Evolutionary conservation across 2,888 invertebrate genomes (phyloP).

Genomic region (Rotaria macrura): DNA sequence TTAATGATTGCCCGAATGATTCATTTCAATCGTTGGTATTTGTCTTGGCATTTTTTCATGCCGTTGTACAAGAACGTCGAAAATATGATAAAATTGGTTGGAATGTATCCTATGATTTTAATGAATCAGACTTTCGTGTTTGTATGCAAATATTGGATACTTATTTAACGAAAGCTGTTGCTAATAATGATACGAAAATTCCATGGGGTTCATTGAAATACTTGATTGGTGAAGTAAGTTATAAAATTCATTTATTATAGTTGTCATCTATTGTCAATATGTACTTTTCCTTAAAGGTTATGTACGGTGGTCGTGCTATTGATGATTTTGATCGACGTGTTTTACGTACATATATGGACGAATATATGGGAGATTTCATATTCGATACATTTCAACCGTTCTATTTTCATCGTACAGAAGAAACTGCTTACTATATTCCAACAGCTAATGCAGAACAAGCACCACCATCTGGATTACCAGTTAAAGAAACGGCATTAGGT

Average conservation of each 20-base stretch:
- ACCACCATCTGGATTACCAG: background rate
- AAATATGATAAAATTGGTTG: conserved; percentile 88
- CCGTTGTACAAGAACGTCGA: conserved; percentile 75
- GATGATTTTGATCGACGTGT: conserved; percentile 79
- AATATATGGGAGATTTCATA: conserved; percentile 84
- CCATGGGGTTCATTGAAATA: conserved; percentile 85
- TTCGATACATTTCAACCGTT: conserved; percentile 82
- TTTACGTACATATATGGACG: conserved; percentile 76
- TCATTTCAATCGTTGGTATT: conserved; percentile 72
- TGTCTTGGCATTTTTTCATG: conserved; percentile 82
- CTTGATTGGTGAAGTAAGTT: conserved; percentile 69
- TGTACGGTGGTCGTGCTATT: conserved; percentile 86
- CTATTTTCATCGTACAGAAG: conserved; percentile 68
- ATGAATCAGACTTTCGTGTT: conserved; percentile 76
- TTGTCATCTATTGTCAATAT: too few relatives aligned
- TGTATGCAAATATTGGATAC: conserved; percentile 73
- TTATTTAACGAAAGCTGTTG: conserved; percentile 63
- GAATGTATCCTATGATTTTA: conserved; percentile 86
- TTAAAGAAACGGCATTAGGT: conserved; percentile 25
- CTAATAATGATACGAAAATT: conserved; percentile 57
- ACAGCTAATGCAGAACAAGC: conserved; percentile 57
- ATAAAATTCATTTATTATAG: too few relatives aligned
- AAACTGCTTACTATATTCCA: conserved; percentile 70
- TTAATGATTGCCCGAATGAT: conserved; percentile 65
- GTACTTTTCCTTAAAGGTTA: conserved; percentile 52